phyloP scores from a whole-genome alignment of 2,888 invertebrate genomes.

The Drosophila prostipennis region DNA sequence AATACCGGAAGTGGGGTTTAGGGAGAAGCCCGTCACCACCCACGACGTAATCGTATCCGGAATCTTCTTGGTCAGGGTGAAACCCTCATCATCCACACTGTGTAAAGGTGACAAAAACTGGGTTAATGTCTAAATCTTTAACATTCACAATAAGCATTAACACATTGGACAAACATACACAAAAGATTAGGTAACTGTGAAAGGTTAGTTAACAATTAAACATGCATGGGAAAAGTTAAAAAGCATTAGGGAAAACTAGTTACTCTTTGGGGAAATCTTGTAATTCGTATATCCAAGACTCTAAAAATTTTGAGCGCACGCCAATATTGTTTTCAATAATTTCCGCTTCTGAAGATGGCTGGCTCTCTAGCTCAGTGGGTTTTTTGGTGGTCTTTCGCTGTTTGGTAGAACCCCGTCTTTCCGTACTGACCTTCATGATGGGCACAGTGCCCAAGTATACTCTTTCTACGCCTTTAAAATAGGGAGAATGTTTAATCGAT shows the following conservation, averaged over 20 bases:
- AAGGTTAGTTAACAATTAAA: slow-evolving; percentile 3
- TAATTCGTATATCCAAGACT: slow-evolving; percentile 21
- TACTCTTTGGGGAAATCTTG: neutral
- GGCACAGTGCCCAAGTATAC: slow-evolving; percentile 7
- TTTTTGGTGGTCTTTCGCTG: slow-evolving; percentile 13
- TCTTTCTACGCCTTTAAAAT: slow-evolving; percentile 13
- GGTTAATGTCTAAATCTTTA: neutral
- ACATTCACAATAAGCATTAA: rapidly evolving
- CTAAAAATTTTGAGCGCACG: slow-evolving; percentile 21
- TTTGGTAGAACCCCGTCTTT: slow-evolving; percentile 11
- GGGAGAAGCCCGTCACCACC: slow-evolving; percentile 92
- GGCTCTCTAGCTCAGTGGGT: slow-evolving; percentile 1
- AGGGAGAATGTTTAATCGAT: neutral
- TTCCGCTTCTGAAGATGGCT: neutral
- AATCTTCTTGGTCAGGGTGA: slow-evolving; percentile 85
- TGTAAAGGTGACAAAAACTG: neutral
- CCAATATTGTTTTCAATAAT: neutral
- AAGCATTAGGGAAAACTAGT: slow-evolving; percentile 10
- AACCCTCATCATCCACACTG: slow-evolving; percentile 70
- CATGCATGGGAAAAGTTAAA: slow-evolving; percentile 22
- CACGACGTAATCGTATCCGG: slow-evolving; percentile 94
- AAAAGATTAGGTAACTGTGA: slow-evolving; percentile 6
- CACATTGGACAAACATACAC: slow-evolving; percentile 10
- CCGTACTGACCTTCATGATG: slow-evolving; percentile 31
- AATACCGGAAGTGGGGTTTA: slow-evolving; percentile 90